phyloP scores from a whole-genome alignment of 35 echinoderm and acorn worm species.

The Chiridota heheva region DNA sequence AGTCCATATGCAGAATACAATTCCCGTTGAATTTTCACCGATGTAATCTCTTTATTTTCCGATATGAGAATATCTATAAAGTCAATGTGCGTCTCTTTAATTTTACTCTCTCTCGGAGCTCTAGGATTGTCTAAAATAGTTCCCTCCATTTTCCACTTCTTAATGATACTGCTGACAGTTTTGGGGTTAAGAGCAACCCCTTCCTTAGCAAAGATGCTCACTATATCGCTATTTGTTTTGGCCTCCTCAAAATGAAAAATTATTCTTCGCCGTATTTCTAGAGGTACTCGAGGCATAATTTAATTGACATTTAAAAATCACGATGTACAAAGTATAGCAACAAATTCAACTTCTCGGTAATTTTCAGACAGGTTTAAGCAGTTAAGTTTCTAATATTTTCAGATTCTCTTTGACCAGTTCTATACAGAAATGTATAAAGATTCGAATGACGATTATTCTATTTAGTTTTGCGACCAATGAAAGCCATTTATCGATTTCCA shows the following conservation, averaged over 20 bases:
- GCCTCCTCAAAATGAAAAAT: neutral
- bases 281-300: constrained; percentile 10
- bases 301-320: too few species aligned
- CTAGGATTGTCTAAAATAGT: neutral
- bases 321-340: too few species aligned
- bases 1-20: neutral
- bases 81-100: neutral
- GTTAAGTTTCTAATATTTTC: too few species aligned
- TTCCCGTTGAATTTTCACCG: constrained; percentile 4
- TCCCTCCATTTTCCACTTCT: neutral
- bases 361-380: too few species aligned
- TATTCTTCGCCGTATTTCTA: neutral
- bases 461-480: too few species aligned
- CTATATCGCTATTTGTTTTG: neutral
- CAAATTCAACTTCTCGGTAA: too few species aligned
- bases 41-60: constrained; percentile 50
- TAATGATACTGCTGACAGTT: neutral
- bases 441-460: too few species aligned
- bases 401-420: too few species aligned
- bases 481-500: too few species aligned
- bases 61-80: constrained; percentile 35
- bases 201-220: neutral
- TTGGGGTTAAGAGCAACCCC: neutral
- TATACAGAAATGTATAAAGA: too few species aligned
- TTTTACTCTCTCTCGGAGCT: neutral